A percentile compares a stretch with the other conserved stretches of the same genome.
These are phyloP conservation scores for Channa argus DNA, from an alignment of 2,113 vertebrate genomes.

Conservation along the genomic window DNA sequence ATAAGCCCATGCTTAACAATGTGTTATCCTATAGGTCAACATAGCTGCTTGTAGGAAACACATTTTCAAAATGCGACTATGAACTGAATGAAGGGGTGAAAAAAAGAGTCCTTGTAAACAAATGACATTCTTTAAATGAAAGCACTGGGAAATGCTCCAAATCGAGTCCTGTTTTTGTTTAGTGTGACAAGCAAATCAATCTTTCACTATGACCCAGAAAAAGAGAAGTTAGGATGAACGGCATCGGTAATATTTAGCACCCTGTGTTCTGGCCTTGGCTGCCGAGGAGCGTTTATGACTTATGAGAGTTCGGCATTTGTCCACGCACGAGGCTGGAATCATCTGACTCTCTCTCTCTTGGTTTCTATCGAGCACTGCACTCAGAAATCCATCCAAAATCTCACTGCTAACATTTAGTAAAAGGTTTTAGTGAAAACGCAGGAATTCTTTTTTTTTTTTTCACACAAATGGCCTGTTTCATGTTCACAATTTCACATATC, in stretches of 20 bases:
- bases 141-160: neutral
- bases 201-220: constrained; percentile 3
- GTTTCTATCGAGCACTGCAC: constrained; percentile 3
- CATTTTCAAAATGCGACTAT: too few species aligned
- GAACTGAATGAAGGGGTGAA: too few species aligned
- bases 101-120: neutral
- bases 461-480: neutral
- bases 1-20: neutral
- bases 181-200: neutral
- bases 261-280: neutral
- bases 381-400: constrained; percentile 10
- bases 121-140: neutral
- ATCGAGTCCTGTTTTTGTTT: neutral
- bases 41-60: neutral
- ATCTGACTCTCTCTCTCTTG: neutral
- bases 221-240: neutral
- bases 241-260: constrained; percentile 10
- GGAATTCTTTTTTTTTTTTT: neutral
- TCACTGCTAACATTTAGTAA: constrained; percentile 21
- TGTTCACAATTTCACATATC: neutral
- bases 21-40: neutral
- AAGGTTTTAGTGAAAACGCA: constrained; percentile 7
- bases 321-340: constrained; percentile 3
- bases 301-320: constrained; percentile 23
- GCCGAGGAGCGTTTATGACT: constrained; percentile 1